Conservation (phyloP, 1,140 invertebrate genomes). For the Panulirus ornatus region DNA sequence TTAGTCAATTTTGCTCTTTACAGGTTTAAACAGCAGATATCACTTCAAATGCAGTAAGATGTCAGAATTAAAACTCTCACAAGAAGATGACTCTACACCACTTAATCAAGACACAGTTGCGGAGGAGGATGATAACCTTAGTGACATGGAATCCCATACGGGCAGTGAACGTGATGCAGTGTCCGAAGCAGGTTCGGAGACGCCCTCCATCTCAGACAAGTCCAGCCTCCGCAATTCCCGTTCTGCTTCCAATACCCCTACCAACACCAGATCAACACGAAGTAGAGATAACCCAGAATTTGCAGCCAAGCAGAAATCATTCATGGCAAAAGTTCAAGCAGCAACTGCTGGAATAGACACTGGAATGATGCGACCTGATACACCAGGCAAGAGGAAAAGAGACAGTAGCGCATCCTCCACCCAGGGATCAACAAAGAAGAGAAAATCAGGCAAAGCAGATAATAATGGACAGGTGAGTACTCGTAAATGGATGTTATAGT, state of each 20-base stretch:
- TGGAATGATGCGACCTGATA: constrained; percentile 55
- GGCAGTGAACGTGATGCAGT: constrained; percentile 60
- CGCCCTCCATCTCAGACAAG: constrained; percentile 55
- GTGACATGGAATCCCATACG: constrained; percentile 59
- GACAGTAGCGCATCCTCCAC: constrained; percentile 42
- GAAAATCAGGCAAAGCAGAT: constrained; percentile 60
- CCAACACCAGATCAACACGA: constrained; percentile 68
- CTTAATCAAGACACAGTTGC: constrained; percentile 46
- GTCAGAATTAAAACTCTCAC: constrained; percentile 44
- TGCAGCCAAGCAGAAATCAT: constrained; percentile 75
- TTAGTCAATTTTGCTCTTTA: background rate
- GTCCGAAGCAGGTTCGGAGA: constrained; percentile 61
- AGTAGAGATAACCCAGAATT: constrained; percentile 74
- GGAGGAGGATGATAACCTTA: constrained; percentile 59
- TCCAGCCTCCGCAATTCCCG: constrained; percentile 40
- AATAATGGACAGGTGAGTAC: constrained; percentile 64
- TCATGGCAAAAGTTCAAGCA: constrained; percentile 74
- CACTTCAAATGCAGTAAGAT: constrained; percentile 48
- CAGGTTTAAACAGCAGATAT: constrained; percentile 33
- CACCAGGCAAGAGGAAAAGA: constrained; percentile 61
- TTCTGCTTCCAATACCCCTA: constrained; percentile 58
- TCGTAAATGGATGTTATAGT: too few relatives aligned
- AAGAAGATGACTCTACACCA: constrained; percentile 50
- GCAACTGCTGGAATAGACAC: constrained; percentile 63
- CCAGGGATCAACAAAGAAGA: constrained; percentile 50